Base-by-base conservation (phyloP, 2,888 invertebrate species). In the Caenorhabditis macrosperma region DNA sequence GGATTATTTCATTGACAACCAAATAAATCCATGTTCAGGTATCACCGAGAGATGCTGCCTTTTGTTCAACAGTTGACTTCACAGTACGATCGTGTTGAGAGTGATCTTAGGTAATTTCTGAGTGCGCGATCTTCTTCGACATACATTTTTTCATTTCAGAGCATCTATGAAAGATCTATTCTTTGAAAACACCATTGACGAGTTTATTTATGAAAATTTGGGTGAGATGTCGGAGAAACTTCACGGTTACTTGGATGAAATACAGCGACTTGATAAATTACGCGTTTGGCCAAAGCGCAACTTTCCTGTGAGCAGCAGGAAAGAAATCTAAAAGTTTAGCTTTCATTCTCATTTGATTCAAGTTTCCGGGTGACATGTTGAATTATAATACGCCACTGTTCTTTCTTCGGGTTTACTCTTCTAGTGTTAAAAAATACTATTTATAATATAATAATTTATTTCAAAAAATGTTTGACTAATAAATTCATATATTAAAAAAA, bases 101-200 rank as follows among this genome's bases (percentile, higher is more conserved):
- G 50, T 9, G 55, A 76, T 54, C 44, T 83, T 26, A 69, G 81
- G 82, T 82, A 33, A 12, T 0, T 38, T 38, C 15, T 0, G 30
- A 15, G 2, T 10, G 4, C 7, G 15, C 10, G n/a, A n/a, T n/a
- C n/a, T n/a, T n/a, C n/a, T n/a, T n/a, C n/a, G n/a, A n/a, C n/a
- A n/a, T n/a, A n/a, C n/a, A n/a, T n/a, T n/a, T n/a, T n/a, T n/a
- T n/a, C n/a, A n/a, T n/a, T 82, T 50, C 63, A 85, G 87, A 68
- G 54, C 35, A 15, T 82, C 84, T 15, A 81, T 88, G 85, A 52
- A 61, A 30, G 66, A 68, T 17, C 57, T 87, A 10, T 88, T 87
- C 69, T 84, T 81, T 55, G 78, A 80, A 2, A 87, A 88, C 66
- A 88, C 86, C 0, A 80, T 86, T 35, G 88, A 88, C 33, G 88